Conservation (phyloP, 2,888 invertebrate genomes). For the Caenorhabditis becei region DNA sequence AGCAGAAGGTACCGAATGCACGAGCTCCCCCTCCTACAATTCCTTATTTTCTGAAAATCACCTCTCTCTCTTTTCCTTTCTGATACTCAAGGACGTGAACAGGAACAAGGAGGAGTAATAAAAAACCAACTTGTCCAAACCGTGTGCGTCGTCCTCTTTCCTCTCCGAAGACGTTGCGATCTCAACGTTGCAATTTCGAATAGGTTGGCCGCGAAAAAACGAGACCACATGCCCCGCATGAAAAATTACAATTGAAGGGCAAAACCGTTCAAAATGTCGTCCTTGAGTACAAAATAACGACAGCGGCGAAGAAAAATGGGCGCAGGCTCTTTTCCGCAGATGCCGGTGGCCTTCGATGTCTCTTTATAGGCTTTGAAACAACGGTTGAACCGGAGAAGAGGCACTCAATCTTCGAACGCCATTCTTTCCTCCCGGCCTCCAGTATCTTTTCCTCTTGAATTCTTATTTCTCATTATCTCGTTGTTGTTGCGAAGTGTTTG, state of each 20-base stretch:
- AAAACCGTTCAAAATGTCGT: constrained; percentile 61
- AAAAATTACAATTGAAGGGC: constrained; percentile 61
- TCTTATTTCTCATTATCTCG: constrained; percentile 22
- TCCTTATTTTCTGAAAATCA: not conserved
- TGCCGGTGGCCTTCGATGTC: constrained; percentile 54
- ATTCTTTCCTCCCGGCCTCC: constrained; percentile 7
- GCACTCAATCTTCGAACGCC: constrained; percentile 53
- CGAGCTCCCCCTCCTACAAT: not conserved
- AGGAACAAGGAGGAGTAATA: constrained; percentile 36
- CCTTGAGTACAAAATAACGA: constrained; percentile 60
- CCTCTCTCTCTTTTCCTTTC: too few relatives aligned
- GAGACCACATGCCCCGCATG: constrained; percentile 45
- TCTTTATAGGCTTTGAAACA: constrained; percentile 56
- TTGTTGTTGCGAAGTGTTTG: constrained; percentile 27
- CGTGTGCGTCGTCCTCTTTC: constrained; percentile 31
- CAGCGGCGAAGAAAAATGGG: constrained; percentile 46
- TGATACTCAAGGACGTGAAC: constrained; percentile 15
- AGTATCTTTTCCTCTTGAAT: constrained; percentile 11
- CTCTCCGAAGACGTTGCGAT: constrained; percentile 33
- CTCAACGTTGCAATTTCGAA: constrained; percentile 50
- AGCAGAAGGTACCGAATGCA: constrained; percentile 11
- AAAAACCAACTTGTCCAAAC: constrained; percentile 52
- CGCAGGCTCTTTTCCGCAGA: constrained; percentile 58
- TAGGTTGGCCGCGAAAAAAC: constrained; percentile 58
- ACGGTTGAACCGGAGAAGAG: constrained; percentile 31